Conservation (phyloP, 1,140 invertebrate species). For the Eueides isabella region DNA sequence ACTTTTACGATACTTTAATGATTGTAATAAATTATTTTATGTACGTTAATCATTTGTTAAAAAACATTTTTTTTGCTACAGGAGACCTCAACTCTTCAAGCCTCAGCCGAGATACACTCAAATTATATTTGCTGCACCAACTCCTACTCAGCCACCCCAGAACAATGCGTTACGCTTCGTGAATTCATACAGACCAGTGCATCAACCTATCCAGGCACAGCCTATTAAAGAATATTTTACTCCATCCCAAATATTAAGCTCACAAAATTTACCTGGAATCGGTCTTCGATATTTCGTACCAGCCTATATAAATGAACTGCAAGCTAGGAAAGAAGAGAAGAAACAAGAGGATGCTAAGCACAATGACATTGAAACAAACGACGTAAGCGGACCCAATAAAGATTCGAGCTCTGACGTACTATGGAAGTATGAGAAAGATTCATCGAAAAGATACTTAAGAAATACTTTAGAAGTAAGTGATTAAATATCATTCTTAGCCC, state of each 20-base stretch:
- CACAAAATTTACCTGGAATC: conserved; percentile 66
- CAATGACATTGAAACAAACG: conserved; percentile 66
- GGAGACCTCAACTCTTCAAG: conserved; percentile 68
- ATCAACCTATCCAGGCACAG: conserved; percentile 49
- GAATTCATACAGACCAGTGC: conserved; percentile 64
- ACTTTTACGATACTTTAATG: not conserved
- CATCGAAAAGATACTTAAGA: conserved; percentile 56
- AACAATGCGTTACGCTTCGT: conserved; percentile 72
- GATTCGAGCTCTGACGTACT: conserved; percentile 60
- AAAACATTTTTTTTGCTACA: conserved; percentile 43
- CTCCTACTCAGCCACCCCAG: conserved; percentile 47
- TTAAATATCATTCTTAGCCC: not conserved
- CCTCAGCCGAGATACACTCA: conserved; percentile 75
- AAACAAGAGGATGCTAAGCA: conserved; percentile 64
- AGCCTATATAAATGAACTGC: conserved; percentile 46
- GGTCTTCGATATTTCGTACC: conserved; percentile 72
- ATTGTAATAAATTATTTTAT: not conserved
- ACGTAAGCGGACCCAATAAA: conserved; percentile 43
- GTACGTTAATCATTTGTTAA: not conserved
- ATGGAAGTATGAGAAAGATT: conserved; percentile 72
- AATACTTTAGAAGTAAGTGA: conserved; percentile 61
- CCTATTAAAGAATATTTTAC: conserved; percentile 53
- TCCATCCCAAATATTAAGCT: conserved; percentile 64
- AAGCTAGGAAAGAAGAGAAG: conserved; percentile 47
- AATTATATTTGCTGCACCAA: conserved; percentile 56